Evolutionary conservation across 2,888 invertebrate species (phyloP).

Genomic region (Tanytarsus gracilentus): DNA sequence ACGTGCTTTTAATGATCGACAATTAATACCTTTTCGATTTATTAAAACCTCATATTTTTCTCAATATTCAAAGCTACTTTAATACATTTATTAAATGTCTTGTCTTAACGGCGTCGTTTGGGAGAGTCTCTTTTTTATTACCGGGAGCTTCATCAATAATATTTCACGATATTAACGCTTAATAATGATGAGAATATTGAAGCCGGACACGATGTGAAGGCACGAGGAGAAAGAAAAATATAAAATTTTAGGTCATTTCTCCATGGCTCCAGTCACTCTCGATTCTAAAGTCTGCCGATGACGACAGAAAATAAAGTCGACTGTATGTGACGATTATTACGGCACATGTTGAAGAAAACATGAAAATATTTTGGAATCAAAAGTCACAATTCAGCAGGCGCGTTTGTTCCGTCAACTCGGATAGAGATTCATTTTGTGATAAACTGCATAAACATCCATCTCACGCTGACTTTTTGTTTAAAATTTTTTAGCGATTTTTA

Average conservation of each 20-base stretch:
- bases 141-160: too few species aligned
- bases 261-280: too few species aligned
- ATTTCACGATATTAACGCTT: too few species aligned
- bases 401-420: slow-evolving; percentile 1
- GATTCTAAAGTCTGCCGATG: too few species aligned
- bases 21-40: slow-evolving; percentile 9
- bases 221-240: too few species aligned
- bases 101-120: too few species aligned
- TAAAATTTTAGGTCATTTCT: background rate
- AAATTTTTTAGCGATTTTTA: background rate
- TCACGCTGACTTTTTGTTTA: background rate
- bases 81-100: background rate
- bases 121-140: too few species aligned
- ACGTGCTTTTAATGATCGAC: slow-evolving; percentile 27
- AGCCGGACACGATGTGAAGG: background rate
- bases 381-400: too few species aligned
- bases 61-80: background rate
- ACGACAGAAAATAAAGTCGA: too few species aligned
- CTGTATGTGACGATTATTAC: too few species aligned
- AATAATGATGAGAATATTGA: background rate
- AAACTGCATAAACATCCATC: background rate
- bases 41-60: background rate
- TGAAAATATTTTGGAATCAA: slow-evolving; percentile 7
- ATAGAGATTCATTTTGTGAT: slow-evolving; percentile 3
- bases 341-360: slow-evolving; percentile 9